Conservation (phyloP, 2,888 invertebrate species). For the Lepidocyrtoides sp. region DNA sequence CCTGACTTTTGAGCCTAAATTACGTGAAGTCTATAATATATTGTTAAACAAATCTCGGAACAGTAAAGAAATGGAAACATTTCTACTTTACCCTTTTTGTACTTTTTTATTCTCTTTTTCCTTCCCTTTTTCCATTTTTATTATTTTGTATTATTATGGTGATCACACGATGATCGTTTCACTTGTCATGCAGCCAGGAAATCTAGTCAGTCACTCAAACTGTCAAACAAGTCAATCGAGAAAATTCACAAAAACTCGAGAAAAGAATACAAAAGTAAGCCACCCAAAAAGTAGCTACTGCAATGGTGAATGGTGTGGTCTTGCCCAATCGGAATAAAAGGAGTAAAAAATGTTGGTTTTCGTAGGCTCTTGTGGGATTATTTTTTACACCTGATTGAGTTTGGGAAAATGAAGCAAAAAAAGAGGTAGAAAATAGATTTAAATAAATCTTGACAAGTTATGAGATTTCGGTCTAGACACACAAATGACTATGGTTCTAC, state of each 20-base stretch:
- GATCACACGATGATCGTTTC: conserved; percentile 43
- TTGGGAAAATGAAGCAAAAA: neutral
- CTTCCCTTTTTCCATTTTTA: conserved; percentile 63
- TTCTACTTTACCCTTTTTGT: conserved; percentile 32
- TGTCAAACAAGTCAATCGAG: conserved; percentile 62
- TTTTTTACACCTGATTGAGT: conserved; percentile 53
- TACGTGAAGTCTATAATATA: conserved; percentile 8
- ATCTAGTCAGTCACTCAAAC: conserved; percentile 66
- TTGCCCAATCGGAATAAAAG: no score
- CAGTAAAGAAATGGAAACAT: neutral
- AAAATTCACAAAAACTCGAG: conserved; percentile 24
- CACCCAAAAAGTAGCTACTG: conserved; percentile 45
- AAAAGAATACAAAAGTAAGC: conserved; percentile 53
- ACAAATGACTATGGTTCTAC: no score
- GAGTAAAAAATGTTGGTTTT: conserved; percentile 31
- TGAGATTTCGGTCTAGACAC: conserved; percentile 14
- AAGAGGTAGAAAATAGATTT: conserved; percentile 29
- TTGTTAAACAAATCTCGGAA: no score
- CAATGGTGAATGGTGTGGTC: no score
- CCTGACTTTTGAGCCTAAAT: neutral
- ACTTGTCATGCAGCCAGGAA: conserved; percentile 56
- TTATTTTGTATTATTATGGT: conserved; percentile 54
- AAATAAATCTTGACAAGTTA: conserved; percentile 60
- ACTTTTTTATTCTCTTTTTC: neutral
- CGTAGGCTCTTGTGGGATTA: neutral